These are phyloP conservation scores for Myodes glareolus DNA, from an alignment of 2,113 vertebrate species.

Conservation along the genomic window DNA sequence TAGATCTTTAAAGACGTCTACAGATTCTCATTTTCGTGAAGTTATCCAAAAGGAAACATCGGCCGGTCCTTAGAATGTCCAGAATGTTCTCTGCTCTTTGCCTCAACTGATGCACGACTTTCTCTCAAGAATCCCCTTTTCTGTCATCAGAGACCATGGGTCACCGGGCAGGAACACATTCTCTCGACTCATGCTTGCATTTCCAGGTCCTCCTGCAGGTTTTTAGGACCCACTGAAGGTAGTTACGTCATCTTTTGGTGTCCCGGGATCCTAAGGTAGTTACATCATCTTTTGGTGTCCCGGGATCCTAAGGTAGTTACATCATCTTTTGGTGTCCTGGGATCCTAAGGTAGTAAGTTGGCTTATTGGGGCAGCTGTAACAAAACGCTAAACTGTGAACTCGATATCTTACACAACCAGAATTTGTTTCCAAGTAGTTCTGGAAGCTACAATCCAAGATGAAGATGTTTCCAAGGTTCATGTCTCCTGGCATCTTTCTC, in stretches of 20 bases:
- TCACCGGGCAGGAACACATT: accelerated
- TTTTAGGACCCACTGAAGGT: background rate
- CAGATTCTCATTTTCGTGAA: background rate
- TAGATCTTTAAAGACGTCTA: background rate
- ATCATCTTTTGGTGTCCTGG: background rate
- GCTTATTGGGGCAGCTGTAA: background rate
- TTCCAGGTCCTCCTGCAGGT: background rate
- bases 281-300: background rate
- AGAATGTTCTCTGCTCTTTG: background rate
- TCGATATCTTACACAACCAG: background rate
- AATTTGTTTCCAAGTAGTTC: background rate
- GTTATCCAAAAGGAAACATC: background rate
- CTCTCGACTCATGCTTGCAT: background rate
- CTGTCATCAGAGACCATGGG: background rate
- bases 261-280: background rate
- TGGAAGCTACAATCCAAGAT: background rate
- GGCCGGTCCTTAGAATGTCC: background rate
- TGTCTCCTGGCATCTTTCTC: background rate
- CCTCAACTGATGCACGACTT: background rate
- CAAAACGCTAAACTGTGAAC: background rate
- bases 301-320: background rate
- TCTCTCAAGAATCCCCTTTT: background rate
- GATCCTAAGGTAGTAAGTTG: background rate
- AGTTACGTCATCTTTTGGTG: background rate
- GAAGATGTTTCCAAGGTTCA: background rate